Percentiles rank a stretch among this genome's conserved stretches.
phyloP scores from a whole-genome alignment of 2,797 vertebrate species.

The Propithecus deckenii region DNA sequence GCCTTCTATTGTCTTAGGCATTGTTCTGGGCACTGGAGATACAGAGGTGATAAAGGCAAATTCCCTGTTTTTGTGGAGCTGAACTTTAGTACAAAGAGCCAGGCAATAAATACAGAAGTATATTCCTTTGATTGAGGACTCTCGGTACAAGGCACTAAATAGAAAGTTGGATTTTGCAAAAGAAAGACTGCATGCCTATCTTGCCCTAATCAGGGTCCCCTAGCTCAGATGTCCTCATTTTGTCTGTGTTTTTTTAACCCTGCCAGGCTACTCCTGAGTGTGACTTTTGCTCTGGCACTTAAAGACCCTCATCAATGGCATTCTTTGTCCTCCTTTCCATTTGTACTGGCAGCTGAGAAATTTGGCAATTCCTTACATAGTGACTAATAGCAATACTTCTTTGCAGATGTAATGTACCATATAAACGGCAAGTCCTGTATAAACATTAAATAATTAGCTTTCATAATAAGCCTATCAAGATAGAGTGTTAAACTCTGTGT shows the following conservation, averaged over 20 bases:
- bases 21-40: neutral
- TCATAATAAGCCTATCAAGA: constrained; percentile 67
- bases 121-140: neutral
- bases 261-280: constrained; percentile 59
- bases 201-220: constrained; percentile 6
- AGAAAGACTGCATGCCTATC: constrained; percentile 47
- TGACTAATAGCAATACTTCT: constrained; percentile 80
- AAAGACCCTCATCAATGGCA: constrained; percentile 63
- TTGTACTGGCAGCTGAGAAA: constrained; percentile 75
- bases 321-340: constrained; percentile 71
- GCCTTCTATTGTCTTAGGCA: no score
- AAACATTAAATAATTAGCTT: constrained; percentile 79
- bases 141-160: neutral
- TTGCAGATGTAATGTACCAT: constrained; percentile 74
- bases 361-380: constrained; percentile 72
- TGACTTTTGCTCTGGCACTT: constrained; percentile 70
- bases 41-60: neutral
- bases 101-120: neutral
- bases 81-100: neutral
- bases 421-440: constrained; percentile 77
- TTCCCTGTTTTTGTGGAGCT: neutral
- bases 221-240: constrained; percentile 57
- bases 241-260: constrained; percentile 75
- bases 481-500: constrained; percentile 45
- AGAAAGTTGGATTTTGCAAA: constrained; percentile 35